These are phyloP conservation scores for Hecatera dysodea DNA, from an alignment of 2,888 invertebrate species.

Conservation along the genomic window DNA sequence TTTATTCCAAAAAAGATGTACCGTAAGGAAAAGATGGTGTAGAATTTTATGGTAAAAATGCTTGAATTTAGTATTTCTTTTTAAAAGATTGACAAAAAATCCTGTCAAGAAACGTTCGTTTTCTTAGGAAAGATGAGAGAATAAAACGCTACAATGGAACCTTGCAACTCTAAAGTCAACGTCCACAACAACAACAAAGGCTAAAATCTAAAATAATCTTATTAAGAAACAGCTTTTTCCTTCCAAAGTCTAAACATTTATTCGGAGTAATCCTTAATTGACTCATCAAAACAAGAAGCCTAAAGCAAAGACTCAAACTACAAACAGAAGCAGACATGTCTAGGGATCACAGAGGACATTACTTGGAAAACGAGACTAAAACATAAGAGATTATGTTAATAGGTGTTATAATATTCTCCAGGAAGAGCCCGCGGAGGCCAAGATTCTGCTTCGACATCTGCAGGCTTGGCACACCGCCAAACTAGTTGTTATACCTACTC, in stretches of 20 bases:
- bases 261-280: conserved; percentile 33
- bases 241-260: conserved; percentile 25
- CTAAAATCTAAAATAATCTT: conserved; percentile 10
- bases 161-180: neutral
- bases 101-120: neutral
- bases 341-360: conserved; percentile 65
- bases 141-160: neutral
- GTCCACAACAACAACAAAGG: conserved; percentile 12
- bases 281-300: conserved; percentile 39
- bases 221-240: conserved; percentile 4
- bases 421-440: conserved; percentile 66
- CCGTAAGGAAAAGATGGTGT: neutral
- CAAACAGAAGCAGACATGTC: conserved; percentile 49
- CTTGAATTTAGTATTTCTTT: neutral
- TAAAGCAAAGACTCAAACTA: conserved; percentile 30
- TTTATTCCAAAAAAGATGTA: neutral
- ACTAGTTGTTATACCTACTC: conserved; percentile 66
- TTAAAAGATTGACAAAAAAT: neutral
- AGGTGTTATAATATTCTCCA: conserved; percentile 73
- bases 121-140: neutral
- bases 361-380: conserved; percentile 72
- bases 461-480: conserved; percentile 73
- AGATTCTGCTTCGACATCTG: conserved; percentile 79
- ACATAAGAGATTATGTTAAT: conserved; percentile 78
- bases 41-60: neutral